Evolutionary conservation across 2,888 invertebrate genomes (phyloP), one percentile per base, ranked within the genome.

Genomic region (Gasteruption jaculator): DNA sequence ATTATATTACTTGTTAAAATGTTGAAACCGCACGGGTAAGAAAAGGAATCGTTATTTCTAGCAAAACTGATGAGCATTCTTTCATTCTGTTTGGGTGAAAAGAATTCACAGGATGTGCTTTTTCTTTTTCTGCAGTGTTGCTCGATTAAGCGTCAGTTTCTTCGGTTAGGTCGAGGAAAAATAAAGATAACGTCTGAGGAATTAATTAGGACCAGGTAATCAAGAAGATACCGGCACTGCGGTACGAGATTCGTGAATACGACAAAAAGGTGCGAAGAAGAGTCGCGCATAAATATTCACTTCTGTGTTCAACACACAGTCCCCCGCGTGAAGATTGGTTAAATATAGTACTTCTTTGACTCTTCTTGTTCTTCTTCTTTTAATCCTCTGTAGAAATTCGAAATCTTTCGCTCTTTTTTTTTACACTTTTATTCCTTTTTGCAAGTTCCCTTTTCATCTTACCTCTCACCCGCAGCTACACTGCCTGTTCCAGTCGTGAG

Each of bases 151-250:
- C 26, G 29, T n/a, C n/a, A n/a, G n/a, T n/a, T n/a, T n/a, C n/a
- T n/a, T n/a, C n/a, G n/a, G n/a, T n/a, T n/a, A n/a, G n/a, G n/a
- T n/a, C n/a, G 37, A 48, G 45, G 47, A 57, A 58, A 60, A 61
- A 61, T 58, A 54, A 59, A 62, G 62, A 61, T 63, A 63, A 63
- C 60, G 58, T 50, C 56, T 60, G 60, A 66, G 57, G 65, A 65
- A 66, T 67, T 66, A 66, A 66, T 67, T 66, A 67, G 63, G 61
- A 61, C 60, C 61, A 46, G 61, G 58, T 62, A 66, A 67, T 67
- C 65, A 67, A 63, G 57, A 48, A 63, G 66, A 65, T 66, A 66
- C 54, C 59, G 56, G n/a, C n/a, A n/a, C n/a, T n/a, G n/a, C n/a
- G n/a, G 45, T 45, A 48, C 36, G 48, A 42, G 45, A 32, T 46